Percentiles rank a stretch among this genome's conserved stretches.
These are phyloP conservation scores for Biston betularia DNA, from an alignment of 2,888 invertebrate genomes.

Conservation along the genomic window DNA sequence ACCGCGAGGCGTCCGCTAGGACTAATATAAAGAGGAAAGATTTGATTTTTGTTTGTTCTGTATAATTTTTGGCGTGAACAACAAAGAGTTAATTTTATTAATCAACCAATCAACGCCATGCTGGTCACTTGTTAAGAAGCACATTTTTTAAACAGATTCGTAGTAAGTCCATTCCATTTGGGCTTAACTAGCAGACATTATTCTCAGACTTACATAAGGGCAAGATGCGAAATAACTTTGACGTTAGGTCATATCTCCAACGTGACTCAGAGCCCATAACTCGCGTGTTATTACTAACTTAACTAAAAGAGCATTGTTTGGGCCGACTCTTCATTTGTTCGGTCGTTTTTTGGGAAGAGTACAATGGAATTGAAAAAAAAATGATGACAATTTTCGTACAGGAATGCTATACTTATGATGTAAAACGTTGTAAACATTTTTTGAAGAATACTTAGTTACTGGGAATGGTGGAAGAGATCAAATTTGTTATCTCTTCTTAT, in stretches of 20 bases:
- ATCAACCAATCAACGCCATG: no score
- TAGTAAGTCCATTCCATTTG: conserved; percentile 6
- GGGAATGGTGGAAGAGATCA: no score
- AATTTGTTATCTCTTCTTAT: no score
- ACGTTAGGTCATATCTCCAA: conserved; percentile 39
- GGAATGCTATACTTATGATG: neutral
- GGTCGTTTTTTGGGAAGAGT: conserved; percentile 12
- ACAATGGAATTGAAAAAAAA: conserved; percentile 16
- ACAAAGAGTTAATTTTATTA: no score
- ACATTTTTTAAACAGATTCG: neutral
- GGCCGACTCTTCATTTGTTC: conserved; percentile 9
- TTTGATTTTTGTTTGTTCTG: no score
- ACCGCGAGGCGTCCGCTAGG: no score
- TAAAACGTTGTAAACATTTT: neutral
- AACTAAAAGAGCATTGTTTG: conserved; percentile 38
- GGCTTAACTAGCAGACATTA: neutral
- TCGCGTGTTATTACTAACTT: conserved; percentile 18
- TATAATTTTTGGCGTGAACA: no score
- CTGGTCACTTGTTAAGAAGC: no score
- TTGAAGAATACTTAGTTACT: no score
- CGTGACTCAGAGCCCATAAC: conserved; percentile 32
- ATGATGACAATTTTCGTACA: neutral
- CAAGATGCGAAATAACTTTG: conserved; percentile 32
- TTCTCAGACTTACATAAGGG: conserved; percentile 21
- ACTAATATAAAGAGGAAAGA: no score